Conservation (phyloP, 2,888 invertebrate genomes). For the Ochropleura leucogaster region DNA sequence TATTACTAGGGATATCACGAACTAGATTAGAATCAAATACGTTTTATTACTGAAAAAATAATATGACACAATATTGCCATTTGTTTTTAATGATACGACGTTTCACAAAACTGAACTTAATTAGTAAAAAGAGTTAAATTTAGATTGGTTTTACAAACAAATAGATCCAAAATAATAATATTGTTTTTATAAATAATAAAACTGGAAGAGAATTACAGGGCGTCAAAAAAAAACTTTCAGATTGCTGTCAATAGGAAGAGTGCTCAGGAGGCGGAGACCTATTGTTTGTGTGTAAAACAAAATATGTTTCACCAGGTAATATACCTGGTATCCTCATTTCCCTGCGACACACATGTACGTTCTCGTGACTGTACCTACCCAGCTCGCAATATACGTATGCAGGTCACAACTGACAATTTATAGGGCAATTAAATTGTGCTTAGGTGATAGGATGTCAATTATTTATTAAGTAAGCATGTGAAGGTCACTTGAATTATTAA, state of each 20-base stretch:
- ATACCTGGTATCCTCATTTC: neutral
- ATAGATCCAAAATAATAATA: too few relatives aligned
- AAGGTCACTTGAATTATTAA: constrained; percentile 3
- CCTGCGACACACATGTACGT: neutral
- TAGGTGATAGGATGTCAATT: constrained; percentile 48
- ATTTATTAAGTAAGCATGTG: constrained; percentile 14
- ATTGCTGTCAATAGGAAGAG: too few relatives aligned
- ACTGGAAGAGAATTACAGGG: too few relatives aligned
- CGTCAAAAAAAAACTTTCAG: too few relatives aligned
- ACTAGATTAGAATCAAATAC: neutral
- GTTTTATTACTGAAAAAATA: neutral
- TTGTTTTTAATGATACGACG: neutral
- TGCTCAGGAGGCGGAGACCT: too few relatives aligned
- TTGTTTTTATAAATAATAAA: too few relatives aligned
- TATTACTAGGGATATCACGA: neutral
- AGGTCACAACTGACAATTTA: constrained; percentile 62
- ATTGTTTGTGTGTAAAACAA: neutral
- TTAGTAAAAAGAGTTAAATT: neutral
- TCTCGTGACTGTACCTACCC: neutral
- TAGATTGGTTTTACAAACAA: neutral
- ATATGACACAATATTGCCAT: neutral
- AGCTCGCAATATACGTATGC: constrained; percentile 58
- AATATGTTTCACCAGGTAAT: neutral
- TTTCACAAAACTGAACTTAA: neutral
- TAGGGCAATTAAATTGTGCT: constrained; percentile 52